Conservation (phyloP, 2,797 vertebrate species). For the Malurus leucopterus region DNA sequence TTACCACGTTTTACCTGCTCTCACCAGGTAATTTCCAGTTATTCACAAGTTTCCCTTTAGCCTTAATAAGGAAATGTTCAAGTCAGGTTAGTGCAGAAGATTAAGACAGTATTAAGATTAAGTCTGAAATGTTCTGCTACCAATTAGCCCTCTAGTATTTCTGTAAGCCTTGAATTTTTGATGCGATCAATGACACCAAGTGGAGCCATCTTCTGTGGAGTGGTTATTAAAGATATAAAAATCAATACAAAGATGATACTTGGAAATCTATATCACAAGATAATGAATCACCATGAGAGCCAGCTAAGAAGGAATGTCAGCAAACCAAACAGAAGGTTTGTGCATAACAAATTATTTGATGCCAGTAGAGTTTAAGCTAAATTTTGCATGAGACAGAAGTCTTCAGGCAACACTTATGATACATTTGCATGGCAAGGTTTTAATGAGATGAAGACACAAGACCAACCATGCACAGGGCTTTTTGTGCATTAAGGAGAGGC, state of each 20-base stretch:
- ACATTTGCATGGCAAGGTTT: slow-evolving; percentile 72
- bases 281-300: slow-evolving; percentile 78
- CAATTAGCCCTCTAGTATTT: slow-evolving; percentile 80
- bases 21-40: slow-evolving; percentile 60
- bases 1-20: slow-evolving; percentile 2
- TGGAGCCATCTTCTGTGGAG: slow-evolving; percentile 78
- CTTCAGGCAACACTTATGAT: slow-evolving; percentile 69
- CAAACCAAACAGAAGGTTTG: slow-evolving; percentile 76
- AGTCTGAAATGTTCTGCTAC: slow-evolving; percentile 76
- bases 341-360: slow-evolving; percentile 73
- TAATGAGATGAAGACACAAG: slow-evolving; percentile 72
- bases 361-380: slow-evolving; percentile 68
- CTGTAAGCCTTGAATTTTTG: slow-evolving; percentile 84
- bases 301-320: slow-evolving; percentile 72
- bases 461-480: slow-evolving; percentile 37
- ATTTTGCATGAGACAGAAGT: slow-evolving; percentile 76
- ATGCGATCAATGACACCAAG: slow-evolving; percentile 82
- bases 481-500: slow-evolving; percentile 17
- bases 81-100: slow-evolving; percentile 72
- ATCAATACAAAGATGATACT: slow-evolving; percentile 84
- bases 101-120: slow-evolving; percentile 78
- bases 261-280: slow-evolving; percentile 78
- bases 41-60: slow-evolving; percentile 37
- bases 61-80: slow-evolving; percentile 64
- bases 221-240: slow-evolving; percentile 84